Percentiles rank a stretch among this genome's conserved stretches.
phyloP scores from a whole-genome alignment of 2,797 vertebrate species.

The Macropus fuliginosus region DNA sequence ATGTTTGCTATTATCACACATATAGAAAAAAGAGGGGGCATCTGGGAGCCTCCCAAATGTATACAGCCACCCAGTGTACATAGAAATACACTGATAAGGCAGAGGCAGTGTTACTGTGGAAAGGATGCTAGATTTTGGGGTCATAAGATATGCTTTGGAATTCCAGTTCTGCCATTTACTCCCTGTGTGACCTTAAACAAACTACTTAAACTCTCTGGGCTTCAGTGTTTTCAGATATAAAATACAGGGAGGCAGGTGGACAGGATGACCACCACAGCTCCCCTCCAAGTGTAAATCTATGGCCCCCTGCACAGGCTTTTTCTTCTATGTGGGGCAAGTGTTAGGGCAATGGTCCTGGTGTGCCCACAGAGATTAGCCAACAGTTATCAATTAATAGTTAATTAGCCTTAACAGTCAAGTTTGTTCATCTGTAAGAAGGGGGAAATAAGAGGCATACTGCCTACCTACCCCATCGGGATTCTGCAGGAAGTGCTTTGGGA shows the following conservation, averaged over 20 bases:
- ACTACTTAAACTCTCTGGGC: neutral
- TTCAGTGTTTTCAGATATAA: neutral
- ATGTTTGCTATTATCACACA: neutral
- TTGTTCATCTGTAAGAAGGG: neutral
- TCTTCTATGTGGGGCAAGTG: neutral
- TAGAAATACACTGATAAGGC: neutral
- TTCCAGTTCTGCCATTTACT: neutral
- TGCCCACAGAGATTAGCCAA: neutral
- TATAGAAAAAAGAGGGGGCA: neutral
- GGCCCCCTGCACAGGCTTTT: neutral
- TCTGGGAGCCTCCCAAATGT: neutral
- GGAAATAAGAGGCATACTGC: neutral
- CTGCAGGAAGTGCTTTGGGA: neutral
- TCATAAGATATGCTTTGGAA: neutral
- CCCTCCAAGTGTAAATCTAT: neutral
- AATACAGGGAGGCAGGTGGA: neutral
- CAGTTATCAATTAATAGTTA: neutral
- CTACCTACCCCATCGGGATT: neutral
- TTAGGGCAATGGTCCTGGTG: neutral
- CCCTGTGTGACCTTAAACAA: neutral
- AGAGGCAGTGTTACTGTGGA: neutral
- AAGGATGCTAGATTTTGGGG: neutral
- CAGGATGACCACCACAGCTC: neutral
- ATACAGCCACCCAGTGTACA: no score
- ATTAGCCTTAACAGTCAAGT: neutral